A percentile compares a stretch with the other conserved stretches of the same genome.
Evolutionary conservation across 2,113 vertebrate species (phyloP).

Genomic region (Prinia subflava): DNA sequence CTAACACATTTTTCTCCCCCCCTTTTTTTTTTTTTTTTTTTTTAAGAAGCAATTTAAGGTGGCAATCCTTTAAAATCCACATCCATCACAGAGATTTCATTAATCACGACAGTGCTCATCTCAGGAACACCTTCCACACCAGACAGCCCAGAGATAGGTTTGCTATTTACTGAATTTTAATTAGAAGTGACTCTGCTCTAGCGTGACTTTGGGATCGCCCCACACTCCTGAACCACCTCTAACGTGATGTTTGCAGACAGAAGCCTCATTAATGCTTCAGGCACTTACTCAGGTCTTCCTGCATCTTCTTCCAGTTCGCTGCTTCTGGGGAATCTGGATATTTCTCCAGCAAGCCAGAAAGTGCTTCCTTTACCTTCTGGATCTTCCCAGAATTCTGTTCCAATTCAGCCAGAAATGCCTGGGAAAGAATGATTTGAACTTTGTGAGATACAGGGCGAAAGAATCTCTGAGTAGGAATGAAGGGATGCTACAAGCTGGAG

Average conservation of each 20-base stretch:
- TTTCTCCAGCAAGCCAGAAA: conserved; percentile 84
- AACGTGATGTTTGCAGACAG: not conserved
- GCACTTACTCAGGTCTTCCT: conserved; percentile 88
- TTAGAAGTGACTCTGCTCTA: conserved; percentile 15
- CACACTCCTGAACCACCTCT: not conserved
- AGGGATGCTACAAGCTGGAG: not conserved
- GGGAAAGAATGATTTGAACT: not conserved
- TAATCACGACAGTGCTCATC: not conserved
- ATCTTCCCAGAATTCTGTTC: conserved; percentile 87
- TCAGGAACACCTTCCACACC: conserved; percentile 20
- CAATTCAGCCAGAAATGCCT: conserved; percentile 90
- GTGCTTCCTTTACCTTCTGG: conserved; percentile 83
- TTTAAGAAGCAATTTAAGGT: not conserved
- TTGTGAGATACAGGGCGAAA: not conserved
- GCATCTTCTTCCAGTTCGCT: conserved; percentile 87
- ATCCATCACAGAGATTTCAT: not conserved
- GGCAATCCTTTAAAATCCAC: not conserved
- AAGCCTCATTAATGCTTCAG: not conserved
- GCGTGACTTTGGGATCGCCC: conserved; percentile 16
- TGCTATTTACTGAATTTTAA: conserved; percentile 9
- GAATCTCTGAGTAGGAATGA: not conserved
- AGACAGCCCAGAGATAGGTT: not conserved
- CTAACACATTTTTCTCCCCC: not conserved
- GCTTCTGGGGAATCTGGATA: conserved; percentile 91
- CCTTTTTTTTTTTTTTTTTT: not conserved